phyloP scores from a whole-genome alignment of 2,888 invertebrate genomes.

The Sialis lutaria region DNA sequence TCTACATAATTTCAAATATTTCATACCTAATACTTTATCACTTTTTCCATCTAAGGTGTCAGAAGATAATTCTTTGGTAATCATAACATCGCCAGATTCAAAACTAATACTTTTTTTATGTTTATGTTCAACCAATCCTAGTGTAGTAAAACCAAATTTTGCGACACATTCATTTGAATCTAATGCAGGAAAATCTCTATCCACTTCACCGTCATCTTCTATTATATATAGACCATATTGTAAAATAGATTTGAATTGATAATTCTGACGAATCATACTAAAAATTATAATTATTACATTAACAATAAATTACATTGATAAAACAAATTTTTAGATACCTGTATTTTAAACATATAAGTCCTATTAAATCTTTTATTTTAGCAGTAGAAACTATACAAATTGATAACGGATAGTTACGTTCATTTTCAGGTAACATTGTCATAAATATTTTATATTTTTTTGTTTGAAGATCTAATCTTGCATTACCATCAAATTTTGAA shows the following conservation, averaged over 20 bases:
- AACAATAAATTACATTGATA: neutral
- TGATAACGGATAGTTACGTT: conserved; percentile 68
- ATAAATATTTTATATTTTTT: conserved; percentile 82
- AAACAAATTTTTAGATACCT: conserved; percentile 24
- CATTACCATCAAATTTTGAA: conserved; percentile 81
- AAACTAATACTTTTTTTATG: conserved; percentile 24
- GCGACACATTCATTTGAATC: conserved; percentile 77
- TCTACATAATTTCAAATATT: neutral
- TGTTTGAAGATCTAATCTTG: conserved; percentile 58
- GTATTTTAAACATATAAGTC: conserved; percentile 80
- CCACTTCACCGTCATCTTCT: conserved; percentile 92
- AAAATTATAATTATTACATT: conserved; percentile 7
- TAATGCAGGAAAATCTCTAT: conserved; percentile 81
- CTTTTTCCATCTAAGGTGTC: neutral
- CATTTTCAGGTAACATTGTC: conserved; percentile 67
- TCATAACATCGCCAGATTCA: conserved; percentile 11
- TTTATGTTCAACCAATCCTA: conserved; percentile 71
- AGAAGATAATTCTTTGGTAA: neutral
- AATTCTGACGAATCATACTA: conserved; percentile 45
- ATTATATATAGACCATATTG: conserved; percentile 84
- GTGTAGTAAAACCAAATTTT: conserved; percentile 80
- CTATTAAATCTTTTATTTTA: conserved; percentile 80
- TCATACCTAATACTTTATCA: neutral
- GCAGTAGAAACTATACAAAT: conserved; percentile 68
- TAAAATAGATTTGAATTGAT: conserved; percentile 40